phyloP scores from a whole-genome alignment of 1,140 invertebrate genomes.

The Halictus rubicundus region DNA sequence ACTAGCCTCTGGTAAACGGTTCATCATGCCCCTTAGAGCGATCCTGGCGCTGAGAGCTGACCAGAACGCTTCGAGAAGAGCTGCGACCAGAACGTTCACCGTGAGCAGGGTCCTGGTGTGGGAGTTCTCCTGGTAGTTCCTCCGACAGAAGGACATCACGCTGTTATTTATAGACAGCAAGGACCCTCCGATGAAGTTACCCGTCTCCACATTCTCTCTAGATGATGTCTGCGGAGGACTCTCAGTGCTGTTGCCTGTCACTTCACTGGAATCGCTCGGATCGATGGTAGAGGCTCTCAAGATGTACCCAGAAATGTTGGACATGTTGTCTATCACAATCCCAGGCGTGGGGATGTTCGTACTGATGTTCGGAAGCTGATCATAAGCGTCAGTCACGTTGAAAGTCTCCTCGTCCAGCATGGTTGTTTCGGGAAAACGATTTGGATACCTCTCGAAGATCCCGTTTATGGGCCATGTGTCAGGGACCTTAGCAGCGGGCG shows the following conservation, averaged over 20 bases:
- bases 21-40: slow-evolving; percentile 83
- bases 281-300: not conserved
- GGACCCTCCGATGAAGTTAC: slow-evolving; percentile 23
- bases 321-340: slow-evolving; percentile 30
- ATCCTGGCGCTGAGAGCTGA: slow-evolving; percentile 83
- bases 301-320: slow-evolving; percentile 40
- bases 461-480: slow-evolving; percentile 45
- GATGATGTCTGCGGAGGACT: not conserved
- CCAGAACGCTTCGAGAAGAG: slow-evolving; percentile 83
- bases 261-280: too few relatives aligned
- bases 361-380: not conserved
- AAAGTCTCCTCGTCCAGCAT: not conserved
- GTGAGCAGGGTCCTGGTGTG: slow-evolving; percentile 73
- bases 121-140: not conserved
- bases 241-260: not conserved
- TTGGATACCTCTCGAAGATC: slow-evolving; percentile 17
- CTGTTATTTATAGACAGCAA: slow-evolving; percentile 11
- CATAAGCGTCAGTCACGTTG: not conserved
- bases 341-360: slow-evolving; percentile 1
- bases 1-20: slow-evolving; percentile 80
- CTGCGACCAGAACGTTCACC: slow-evolving; percentile 83
- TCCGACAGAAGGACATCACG: slow-evolving; percentile 30
- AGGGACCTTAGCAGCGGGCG: slow-evolving; percentile 32
- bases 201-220: not conserved
- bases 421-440: slow-evolving; percentile 6